Evolutionary conservation across 1,140 invertebrate genomes (phyloP).

Genomic region (Nymphalis io): DNA sequence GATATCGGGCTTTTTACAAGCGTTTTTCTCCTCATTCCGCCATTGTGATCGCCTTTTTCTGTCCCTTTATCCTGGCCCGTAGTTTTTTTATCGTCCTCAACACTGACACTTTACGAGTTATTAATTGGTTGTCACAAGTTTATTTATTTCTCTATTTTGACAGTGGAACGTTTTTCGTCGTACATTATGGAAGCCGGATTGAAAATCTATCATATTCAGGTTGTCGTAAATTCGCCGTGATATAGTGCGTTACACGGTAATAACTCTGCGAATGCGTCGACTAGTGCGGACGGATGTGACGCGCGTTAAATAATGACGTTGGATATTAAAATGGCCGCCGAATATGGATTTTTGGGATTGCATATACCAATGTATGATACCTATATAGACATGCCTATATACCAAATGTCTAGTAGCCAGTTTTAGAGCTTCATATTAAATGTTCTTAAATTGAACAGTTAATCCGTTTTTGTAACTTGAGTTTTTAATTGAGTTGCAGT

Average conservation of each 20-base stretch:
- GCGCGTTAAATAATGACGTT: slow-evolving; percentile 74
- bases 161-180: slow-evolving; percentile 71
- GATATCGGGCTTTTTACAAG: slow-evolving; percentile 76
- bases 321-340: slow-evolving; percentile 74
- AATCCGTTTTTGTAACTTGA: background rate
- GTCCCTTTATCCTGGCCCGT: slow-evolving; percentile 66
- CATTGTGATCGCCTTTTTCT: slow-evolving; percentile 77
- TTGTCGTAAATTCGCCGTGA: slow-evolving; percentile 78
- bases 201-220: slow-evolving; percentile 81
- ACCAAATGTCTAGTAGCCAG: background rate
- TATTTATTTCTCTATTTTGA: slow-evolving; percentile 81
- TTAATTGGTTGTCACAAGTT: slow-evolving; percentile 80
- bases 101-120: slow-evolving; percentile 80
- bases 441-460: background rate
- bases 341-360: slow-evolving; percentile 58
- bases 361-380: slow-evolving; percentile 10
- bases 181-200: slow-evolving; percentile 73
- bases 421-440: background rate
- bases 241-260: slow-evolving; percentile 76
- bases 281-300: slow-evolving; percentile 75
- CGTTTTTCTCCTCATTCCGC: slow-evolving; percentile 72
- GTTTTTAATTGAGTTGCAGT: background rate
- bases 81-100: slow-evolving; percentile 74
- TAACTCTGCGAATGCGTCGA: slow-evolving; percentile 71
- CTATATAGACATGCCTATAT: background rate